Evolutionary conservation across 1,140 invertebrate genomes (phyloP).

Genomic region (Cydia amplana): DNA sequence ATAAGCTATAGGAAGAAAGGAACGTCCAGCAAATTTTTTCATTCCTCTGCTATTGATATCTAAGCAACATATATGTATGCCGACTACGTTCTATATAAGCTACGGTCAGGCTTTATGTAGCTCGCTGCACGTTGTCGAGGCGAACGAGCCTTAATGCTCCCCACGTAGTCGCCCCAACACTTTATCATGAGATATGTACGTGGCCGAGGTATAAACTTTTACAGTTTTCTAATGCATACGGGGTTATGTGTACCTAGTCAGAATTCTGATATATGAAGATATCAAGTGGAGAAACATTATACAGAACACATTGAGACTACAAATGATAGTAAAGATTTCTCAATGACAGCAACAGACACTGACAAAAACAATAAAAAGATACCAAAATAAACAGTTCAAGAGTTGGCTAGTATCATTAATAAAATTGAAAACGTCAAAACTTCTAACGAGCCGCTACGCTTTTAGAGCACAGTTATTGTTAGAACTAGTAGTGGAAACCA

Average conservation of each 20-base stretch:
- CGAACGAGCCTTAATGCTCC: conserved; percentile 13
- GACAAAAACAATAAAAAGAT: conserved; percentile 5
- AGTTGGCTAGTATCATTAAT: neutral
- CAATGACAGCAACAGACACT: neutral
- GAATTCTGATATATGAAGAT: conserved; percentile 12
- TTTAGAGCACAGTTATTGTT: neutral
- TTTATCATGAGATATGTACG: conserved; percentile 32
- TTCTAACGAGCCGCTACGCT: neutral
- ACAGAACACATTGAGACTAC: neutral
- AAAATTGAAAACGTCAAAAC: neutral
- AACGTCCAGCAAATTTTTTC: neutral
- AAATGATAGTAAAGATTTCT: conserved; percentile 5
- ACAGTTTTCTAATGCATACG: conserved; percentile 21
- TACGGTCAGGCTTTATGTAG: neutral
- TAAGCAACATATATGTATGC: neutral
- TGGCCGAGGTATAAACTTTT: conserved; percentile 29
- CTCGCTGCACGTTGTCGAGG: neutral
- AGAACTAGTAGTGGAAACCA: neutral
- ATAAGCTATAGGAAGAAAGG: neutral
- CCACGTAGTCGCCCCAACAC: conserved; percentile 25
- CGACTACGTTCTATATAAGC: neutral
- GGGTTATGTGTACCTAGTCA: neutral
- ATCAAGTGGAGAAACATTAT: neutral
- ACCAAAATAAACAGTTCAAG: neutral
- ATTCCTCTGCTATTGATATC: neutral